Base-by-base conservation (phyloP, 1,140 invertebrate genomes). In the Drosophila tani region DNA sequence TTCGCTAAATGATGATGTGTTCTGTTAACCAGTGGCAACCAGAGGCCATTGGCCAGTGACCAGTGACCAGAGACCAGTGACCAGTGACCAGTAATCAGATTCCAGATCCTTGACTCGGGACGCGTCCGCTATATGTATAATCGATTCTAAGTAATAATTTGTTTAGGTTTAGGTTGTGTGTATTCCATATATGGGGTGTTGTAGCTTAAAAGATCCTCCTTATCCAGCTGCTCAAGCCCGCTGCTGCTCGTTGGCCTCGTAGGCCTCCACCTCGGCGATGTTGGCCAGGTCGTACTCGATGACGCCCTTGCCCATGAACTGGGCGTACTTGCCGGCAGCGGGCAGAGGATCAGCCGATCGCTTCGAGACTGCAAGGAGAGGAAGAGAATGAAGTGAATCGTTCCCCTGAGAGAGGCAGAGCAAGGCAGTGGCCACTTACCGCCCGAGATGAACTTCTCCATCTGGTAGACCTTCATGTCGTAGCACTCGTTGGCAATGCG, bases 271-370 rank as follows among this genome's bases (percentile, higher is more conserved):
- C 27, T 92, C 91, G 29, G 93, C 83, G 59, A 96, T 93, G 92
- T 97, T 97, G 19, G 95, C 81, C 75, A 97, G 95, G 87, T 96
- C 93, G 66, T 96, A 94, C 92, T 97, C 95, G 57, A 95, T 93
- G 45, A 97, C 94, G 71, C 94, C 94, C 46, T 95, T 95, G 21
- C 97, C 97, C 62, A 96, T 94, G 93, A 96, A 97, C 80, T 96
- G 95, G n/a, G 95, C 94, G 92, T 96, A 97, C 62, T 96, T 94
- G 49, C 94, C 93, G 35, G 93, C 91, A 8, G 93, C 83, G 3
- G 92, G 90, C 8, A 93, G 66, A 0, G 80, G 91, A 46, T 95
- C 94, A 58, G 94, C 93, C 15, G 95, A 96, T 40, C 96, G 94
- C 91, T 97, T 97, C 63, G 94, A 94, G 45, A 97, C 96, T 96